A percentile compares a stretch with the other conserved stretches of the same genome.
These are phyloP conservation scores for Pogonognathellus flavescens DNA, from an alignment of 1,140 invertebrate species.

Conservation along the genomic window DNA sequence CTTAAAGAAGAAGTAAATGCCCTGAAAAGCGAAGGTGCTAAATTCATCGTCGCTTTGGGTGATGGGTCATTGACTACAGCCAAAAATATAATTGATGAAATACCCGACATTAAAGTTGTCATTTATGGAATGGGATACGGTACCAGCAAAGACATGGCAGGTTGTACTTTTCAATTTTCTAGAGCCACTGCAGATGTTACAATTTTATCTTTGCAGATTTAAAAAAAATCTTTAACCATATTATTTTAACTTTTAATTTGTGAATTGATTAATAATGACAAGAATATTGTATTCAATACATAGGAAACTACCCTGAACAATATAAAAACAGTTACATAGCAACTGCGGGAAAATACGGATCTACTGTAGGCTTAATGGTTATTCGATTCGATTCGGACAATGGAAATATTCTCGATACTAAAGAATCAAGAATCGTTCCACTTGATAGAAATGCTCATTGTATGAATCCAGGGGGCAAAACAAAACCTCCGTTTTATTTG, in stretches of 20 bases:
- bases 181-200: not conserved
- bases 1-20: not conserved
- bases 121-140: conserved; percentile 44
- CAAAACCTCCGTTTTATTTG: too few species aligned
- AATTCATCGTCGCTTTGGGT: conserved; percentile 55
- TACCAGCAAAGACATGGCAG: not conserved
- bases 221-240: not conserved
- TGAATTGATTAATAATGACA: not conserved
- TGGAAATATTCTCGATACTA: not conserved
- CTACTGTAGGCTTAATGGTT: conserved; percentile 23
- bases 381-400: not conserved
- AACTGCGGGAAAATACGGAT: conserved; percentile 52
- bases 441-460: not conserved
- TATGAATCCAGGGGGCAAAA: too few species aligned
- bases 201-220: not conserved
- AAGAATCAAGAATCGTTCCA: not conserved
- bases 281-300: not conserved
- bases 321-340: conserved; percentile 49
- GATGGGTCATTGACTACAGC: conserved; percentile 31
- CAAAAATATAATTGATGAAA: conserved; percentile 32
- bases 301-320: not conserved
- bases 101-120: conserved; percentile 43
- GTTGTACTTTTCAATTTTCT: not conserved
- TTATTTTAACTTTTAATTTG: too few species aligned
- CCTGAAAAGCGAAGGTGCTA: not conserved